These are phyloP conservation scores for Agrenia bidenticulata DNA, from an alignment of 2,888 invertebrate species.

Conservation along the genomic window DNA sequence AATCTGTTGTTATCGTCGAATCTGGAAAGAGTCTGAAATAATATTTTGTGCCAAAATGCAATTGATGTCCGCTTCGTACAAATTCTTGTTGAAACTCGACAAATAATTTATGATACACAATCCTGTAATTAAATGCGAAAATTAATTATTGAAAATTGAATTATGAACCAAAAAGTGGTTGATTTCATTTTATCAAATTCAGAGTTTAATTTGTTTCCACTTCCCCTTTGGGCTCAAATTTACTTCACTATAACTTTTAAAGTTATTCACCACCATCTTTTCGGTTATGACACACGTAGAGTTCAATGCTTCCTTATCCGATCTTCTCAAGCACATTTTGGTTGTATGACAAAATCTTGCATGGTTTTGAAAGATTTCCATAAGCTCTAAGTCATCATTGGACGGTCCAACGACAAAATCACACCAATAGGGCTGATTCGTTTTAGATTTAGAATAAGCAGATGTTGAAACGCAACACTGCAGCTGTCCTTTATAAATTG, in stretches of 20 bases:
- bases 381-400: slow-evolving; percentile 71
- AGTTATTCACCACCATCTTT: slow-evolving; percentile 28
- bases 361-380: slow-evolving; percentile 67
- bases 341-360: slow-evolving; percentile 63
- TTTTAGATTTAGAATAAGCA: slow-evolving; percentile 29
- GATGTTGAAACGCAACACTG: slow-evolving; percentile 71
- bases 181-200: no score
- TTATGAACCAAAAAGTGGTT: no score
- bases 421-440: slow-evolving; percentile 58
- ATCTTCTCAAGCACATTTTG: slow-evolving; percentile 61
- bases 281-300: slow-evolving; percentile 64
- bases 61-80: not conserved
- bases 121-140: not conserved
- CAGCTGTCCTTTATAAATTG: slow-evolving; percentile 70
- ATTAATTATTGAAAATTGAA: no score
- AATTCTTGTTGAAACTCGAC: not conserved
- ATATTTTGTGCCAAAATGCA: slow-evolving; percentile 1
- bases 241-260: not conserved
- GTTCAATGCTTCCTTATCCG: slow-evolving; percentile 59
- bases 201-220: not conserved
- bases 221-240: no score
- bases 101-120: not conserved
- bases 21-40: slow-evolving; percentile 50
- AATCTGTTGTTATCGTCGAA: slow-evolving; percentile 47
- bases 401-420: slow-evolving; percentile 74